phyloP scores from a whole-genome alignment of 2,113 vertebrate species.

The Bostrychus sinensis region DNA sequence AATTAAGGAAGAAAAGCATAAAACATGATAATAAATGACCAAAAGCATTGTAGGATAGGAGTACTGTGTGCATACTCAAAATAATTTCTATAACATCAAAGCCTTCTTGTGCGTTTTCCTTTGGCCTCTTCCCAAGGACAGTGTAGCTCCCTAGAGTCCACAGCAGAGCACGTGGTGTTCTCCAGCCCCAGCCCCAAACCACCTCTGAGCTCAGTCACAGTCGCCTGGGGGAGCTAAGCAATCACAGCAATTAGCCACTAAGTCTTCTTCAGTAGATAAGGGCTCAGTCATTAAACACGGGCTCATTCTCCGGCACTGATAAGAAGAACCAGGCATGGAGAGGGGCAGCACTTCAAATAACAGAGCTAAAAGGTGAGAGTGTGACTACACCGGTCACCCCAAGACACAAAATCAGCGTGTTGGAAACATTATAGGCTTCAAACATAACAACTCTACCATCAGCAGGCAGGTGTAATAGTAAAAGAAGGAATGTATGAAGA shows the following conservation, averaged over 20 bases:
- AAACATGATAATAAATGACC: background rate
- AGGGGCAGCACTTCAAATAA: slow-evolving; percentile 57
- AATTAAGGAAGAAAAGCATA: background rate
- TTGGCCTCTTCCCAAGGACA: slow-evolving; percentile 77
- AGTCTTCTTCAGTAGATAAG: slow-evolving; percentile 83
- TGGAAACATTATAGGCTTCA: background rate
- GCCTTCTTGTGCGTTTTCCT: slow-evolving; percentile 38
- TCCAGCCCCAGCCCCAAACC: slow-evolving; percentile 66
- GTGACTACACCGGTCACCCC: slow-evolving; percentile 43
- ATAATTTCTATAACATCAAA: slow-evolving; percentile 17
- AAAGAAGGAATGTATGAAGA: background rate
- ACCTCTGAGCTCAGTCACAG: slow-evolving; percentile 62
- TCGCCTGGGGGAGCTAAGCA: slow-evolving; percentile 75
- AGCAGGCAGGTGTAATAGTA: slow-evolving; percentile 5
- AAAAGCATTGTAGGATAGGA: background rate
- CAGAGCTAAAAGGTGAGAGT: slow-evolving; percentile 64
- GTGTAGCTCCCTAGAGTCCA: slow-evolving; percentile 59
- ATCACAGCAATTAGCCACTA: slow-evolving; percentile 83
- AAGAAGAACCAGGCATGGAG: slow-evolving; percentile 67
- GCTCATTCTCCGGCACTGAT: slow-evolving; percentile 78
- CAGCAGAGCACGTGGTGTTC: slow-evolving; percentile 58
- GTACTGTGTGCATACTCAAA: background rate
- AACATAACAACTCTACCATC: slow-evolving; percentile 6
- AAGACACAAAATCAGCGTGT: slow-evolving; percentile 14
- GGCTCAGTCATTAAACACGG: slow-evolving; percentile 81